Evolutionary conservation across 2,888 invertebrate species (phyloP), one percentile per base, ranked within the genome.

Genomic region (Hedychridium roseum): DNA sequence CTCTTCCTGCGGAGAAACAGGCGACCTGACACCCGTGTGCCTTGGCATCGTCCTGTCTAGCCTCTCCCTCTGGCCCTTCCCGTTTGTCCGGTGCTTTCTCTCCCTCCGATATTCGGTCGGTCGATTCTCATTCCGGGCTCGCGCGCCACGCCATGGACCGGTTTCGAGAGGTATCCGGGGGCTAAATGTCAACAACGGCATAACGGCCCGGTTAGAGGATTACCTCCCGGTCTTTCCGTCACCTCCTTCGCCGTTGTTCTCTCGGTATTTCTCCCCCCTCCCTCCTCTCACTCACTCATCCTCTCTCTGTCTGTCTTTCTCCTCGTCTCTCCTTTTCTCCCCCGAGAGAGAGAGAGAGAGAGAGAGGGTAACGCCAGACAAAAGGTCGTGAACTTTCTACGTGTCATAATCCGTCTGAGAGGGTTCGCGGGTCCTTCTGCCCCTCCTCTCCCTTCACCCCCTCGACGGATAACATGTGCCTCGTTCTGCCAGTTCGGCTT

Each of bases 321-420:
- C 27, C 28, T 31, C 21, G 17, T 21, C 30, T 34, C 35, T 41
- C 12, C 34, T 45, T 44, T 17, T 43, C 15, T 15, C 34, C 28
- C 31, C 43, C 18, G 35, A n/a, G n/a, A n/a, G n/a, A 28, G 35
- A 30, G 27, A 41, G 16, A 20, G 23, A 23, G 41, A 40, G 34
- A 6, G 18, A 45, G 59, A 57, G 66, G 71, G 67, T 66, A 66
- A 64, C 65, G 59, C 57, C 68, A 62, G 67, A 68, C 68, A 67
- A 74, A 74, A 74, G 74, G 74, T 74, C 73, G 72, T 68, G 74
- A 73, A 74, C 74, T 74, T 74, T 74, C 60, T 59, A 57, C 68
- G 74, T 66, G 70, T 70, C 66, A 70, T 73, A 74, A 74, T 74
- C 74, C 68, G 68, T 66, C 68, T 62, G 72, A 71, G 66, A 67